Evolutionary conservation across 2,797 vertebrate genomes (phyloP).

Genomic region (Sciurus carolinensis): DNA sequence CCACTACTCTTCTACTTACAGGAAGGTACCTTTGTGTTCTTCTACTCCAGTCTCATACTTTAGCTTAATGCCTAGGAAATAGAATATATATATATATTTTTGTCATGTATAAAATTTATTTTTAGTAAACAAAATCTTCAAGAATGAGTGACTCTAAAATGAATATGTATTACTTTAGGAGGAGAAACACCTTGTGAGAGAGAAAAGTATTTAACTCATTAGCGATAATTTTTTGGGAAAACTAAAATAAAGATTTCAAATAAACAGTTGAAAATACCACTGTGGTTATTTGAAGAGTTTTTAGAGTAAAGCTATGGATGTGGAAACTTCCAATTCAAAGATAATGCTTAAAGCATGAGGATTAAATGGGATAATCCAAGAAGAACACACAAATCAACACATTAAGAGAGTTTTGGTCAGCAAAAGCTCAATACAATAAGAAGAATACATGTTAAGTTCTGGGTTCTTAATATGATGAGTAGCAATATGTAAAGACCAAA

Average conservation of each 20-base stretch:
- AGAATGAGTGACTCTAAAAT: conserved; percentile 24
- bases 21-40: neutral
- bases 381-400: neutral
- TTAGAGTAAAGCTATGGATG: neutral
- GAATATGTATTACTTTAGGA: neutral
- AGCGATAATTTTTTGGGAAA: neutral
- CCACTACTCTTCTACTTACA: neutral
- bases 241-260: conserved; percentile 26
- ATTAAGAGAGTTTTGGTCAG: neutral
- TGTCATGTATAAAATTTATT: neutral
- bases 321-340: neutral
- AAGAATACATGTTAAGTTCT: neutral
- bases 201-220: neutral
- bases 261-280: neutral
- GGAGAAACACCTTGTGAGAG: neutral
- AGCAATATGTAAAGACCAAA: neutral
- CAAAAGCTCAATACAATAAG: neutral
- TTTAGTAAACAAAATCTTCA: neutral
- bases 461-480: neutral
- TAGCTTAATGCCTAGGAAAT: neutral
- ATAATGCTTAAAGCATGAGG: neutral
- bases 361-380: neutral
- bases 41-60: neutral
- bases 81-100: conserved; percentile 8
- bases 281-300: neutral